phyloP scores from a whole-genome alignment of 2,888 invertebrate genomes.

The Lucinisca nassula region DNA sequence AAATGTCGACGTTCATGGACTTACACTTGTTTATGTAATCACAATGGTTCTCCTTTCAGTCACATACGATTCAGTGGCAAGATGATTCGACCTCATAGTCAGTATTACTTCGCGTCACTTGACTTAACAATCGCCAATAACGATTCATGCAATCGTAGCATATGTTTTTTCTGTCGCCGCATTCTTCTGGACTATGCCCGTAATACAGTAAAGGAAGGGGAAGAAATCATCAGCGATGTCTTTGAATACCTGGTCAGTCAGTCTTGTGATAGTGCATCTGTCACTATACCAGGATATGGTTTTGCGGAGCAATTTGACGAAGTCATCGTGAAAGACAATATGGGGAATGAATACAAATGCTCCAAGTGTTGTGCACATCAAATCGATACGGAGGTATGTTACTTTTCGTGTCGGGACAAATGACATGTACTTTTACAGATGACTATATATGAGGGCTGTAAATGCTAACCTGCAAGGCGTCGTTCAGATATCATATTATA shows the following conservation, averaged over 20 bases:
- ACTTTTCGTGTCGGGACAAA: too few relatives aligned
- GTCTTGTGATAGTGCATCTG: not conserved
- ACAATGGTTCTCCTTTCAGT: not conserved
- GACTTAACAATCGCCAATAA: not conserved
- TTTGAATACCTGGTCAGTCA: slow-evolving; percentile 46
- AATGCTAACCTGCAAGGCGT: too few relatives aligned
- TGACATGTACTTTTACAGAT: too few relatives aligned
- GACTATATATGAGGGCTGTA: too few relatives aligned
- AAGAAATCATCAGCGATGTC: slow-evolving; percentile 32
- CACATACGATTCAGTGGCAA: not conserved
- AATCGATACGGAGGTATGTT: not conserved
- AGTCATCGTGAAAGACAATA: slow-evolving; percentile 20
- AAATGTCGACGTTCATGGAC: too few relatives aligned
- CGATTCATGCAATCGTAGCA: not conserved
- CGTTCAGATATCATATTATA: too few relatives aligned
- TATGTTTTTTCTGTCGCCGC: slow-evolving; percentile 37
- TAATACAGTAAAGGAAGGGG: not conserved
- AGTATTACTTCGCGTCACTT: not conserved
- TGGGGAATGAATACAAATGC: slow-evolving; percentile 21
- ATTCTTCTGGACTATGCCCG: slow-evolving; percentile 3
- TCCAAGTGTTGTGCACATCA: not conserved
- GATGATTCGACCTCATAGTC: not conserved
- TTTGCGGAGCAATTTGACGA: slow-evolving; percentile 1
- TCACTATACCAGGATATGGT: slow-evolving; percentile 18
- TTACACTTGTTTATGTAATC: too few relatives aligned